A percentile compares a stretch with the other conserved stretches of the same genome.
Conservation (phyloP, 2,888 invertebrate genomes). For the Nysson spinosus region DNA sequence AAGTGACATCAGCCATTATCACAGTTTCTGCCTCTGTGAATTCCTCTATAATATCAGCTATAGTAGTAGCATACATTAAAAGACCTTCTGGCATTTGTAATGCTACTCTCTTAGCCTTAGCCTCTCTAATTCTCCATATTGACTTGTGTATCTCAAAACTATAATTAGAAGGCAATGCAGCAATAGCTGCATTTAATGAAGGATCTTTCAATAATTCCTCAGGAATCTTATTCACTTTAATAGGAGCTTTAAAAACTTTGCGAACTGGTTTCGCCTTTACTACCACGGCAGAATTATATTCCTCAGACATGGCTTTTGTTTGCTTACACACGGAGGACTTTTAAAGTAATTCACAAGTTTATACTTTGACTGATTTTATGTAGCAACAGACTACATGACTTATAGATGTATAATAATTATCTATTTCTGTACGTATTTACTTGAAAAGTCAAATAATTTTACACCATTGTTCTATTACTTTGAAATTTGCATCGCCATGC, state of each 20-base stretch:
- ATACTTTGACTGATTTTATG: no score
- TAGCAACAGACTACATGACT: no score
- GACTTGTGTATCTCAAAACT: constrained; percentile 99
- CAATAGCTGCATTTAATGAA: constrained; percentile 84
- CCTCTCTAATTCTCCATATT: constrained; percentile 94
- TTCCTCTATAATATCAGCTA: constrained; percentile 94
- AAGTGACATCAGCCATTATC: constrained; percentile 99
- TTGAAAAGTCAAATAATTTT: no score
- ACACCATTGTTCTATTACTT: no score
- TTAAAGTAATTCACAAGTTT: not conserved
- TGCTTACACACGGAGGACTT: not conserved
- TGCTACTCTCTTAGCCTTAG: constrained; percentile 92
- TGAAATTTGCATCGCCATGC: no score
- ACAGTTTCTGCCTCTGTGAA: constrained; percentile 94
- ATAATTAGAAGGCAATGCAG: constrained; percentile 92
- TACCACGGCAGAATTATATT: constrained; percentile 77
- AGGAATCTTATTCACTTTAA: constrained; percentile 89
- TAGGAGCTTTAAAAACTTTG: constrained; percentile 87
- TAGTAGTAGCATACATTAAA: constrained; percentile 93
- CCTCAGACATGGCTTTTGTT: constrained; percentile 38
- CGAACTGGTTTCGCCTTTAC: constrained; percentile 88
- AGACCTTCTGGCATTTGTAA: constrained; percentile 98
- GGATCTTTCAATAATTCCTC: constrained; percentile 87
- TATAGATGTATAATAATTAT: no score
- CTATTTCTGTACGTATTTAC: no score